Evolutionary conservation across 2,797 vertebrate species (phyloP), one percentile per base, ranked within the genome.

Genomic region (Bovichtus variegatus): DNA sequence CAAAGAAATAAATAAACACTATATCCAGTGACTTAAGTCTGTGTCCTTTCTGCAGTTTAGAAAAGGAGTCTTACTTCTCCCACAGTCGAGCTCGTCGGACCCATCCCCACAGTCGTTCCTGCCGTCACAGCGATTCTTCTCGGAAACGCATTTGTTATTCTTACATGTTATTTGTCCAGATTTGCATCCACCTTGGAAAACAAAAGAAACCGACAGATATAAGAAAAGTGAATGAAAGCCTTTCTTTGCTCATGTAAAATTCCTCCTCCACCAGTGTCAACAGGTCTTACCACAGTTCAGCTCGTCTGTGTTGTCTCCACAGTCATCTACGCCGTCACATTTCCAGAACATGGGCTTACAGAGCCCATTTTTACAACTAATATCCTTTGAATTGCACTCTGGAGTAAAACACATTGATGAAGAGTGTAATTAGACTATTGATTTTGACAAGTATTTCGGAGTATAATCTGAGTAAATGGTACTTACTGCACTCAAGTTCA

Each of bases 341-440:
- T 95, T 61, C 97, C 96, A 99, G 87, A 96, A 97, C 5, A 36
- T 89, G 6, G 97, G 95, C 76, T 98, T 98, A 84, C 98, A 99
- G 21, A 97, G 41, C 1, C 95, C 93, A 0, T 97, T 97, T 19
- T 55, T 90, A 81, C 98, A 99, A 0, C 0, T 85, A 87, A 98
- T 96, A 46, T 94, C 92, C 4, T 74, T 18, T 0, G 76, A 0
- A 0, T 11, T 63, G 55, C 97, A 98, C 8, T 5, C 97, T 97
- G 78, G 1, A 81, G 0, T 67, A 71, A 80, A 68, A 82, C 3
- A 23, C 2, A 60, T 12, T 19, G 3, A 15, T 6, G 4, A 15
- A 6, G 5, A 23, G 13, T 36, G 7, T 12, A 15, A 54, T 54
- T 13, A 13, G 4, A 40, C 12, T 7, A 21, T 12, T 6, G 7